These are phyloP conservation scores for Thalassarche chlororhynchos DNA, from an alignment of 2,113 vertebrate genomes.

Conservation along the genomic window DNA sequence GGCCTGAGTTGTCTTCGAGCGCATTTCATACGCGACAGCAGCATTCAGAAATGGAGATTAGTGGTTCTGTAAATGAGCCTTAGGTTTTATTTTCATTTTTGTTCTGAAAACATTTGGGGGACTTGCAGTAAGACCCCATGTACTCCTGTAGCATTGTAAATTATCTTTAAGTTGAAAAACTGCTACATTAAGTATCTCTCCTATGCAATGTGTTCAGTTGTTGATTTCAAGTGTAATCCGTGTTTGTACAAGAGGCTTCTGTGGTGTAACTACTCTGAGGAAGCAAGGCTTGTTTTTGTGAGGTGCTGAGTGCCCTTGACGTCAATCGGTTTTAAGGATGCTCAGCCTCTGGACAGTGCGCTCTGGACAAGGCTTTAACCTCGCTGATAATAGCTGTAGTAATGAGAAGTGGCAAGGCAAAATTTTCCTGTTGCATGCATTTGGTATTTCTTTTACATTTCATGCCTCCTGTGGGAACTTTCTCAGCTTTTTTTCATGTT, in stretches of 20 bases:
- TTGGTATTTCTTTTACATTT: background rate
- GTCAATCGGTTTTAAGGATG: background rate
- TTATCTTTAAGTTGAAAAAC: background rate
- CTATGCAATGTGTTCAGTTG: background rate
- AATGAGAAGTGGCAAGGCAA: background rate
- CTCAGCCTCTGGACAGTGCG: background rate
- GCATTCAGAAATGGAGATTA: background rate
- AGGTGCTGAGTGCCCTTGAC: background rate
- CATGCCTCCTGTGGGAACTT: background rate
- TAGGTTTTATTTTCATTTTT: background rate
- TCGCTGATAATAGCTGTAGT: background rate
- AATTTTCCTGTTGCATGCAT: background rate
- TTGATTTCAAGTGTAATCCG: background rate
- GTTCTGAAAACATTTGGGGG: background rate
- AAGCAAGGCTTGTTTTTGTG: background rate
- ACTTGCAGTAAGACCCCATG: background rate
- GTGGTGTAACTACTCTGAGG: background rate
- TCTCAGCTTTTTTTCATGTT: background rate
- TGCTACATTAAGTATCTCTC: background rate
- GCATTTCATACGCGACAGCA: background rate
- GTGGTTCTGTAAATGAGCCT: background rate
- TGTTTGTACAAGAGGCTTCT: background rate
- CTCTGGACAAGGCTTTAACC: background rate
- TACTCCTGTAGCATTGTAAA: background rate
- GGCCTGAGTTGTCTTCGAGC: background rate